A percentile compares a stretch with the other conserved stretches of the same genome.
These are phyloP conservation scores for Pseudorasbora parva DNA, from an alignment of 2,113 vertebrate genomes.

Conservation along the genomic window DNA sequence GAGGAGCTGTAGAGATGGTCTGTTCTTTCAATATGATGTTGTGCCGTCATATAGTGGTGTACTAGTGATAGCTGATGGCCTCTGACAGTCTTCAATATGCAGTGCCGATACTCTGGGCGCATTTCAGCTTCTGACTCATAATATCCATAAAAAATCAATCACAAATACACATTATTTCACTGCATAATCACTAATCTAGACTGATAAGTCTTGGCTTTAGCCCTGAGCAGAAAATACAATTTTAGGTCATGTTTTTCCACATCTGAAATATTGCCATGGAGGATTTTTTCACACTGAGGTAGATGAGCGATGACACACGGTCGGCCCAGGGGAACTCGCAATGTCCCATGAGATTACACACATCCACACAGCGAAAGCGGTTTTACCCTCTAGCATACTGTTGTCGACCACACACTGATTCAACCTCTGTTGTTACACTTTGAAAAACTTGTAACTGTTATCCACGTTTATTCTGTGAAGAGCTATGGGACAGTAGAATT, in stretches of 20 bases:
- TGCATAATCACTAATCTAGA: constrained; percentile 33
- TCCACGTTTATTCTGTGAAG: constrained; percentile 42
- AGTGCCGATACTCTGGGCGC: constrained; percentile 21
- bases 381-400: constrained; percentile 40
- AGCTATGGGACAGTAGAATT: constrained; percentile 27
- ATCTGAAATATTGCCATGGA: constrained; percentile 41
- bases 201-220: constrained; percentile 7
- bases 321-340: constrained; percentile 30
- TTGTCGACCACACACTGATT: constrained; percentile 28
- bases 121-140: constrained; percentile 37
- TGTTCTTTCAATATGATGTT: constrained; percentile 56
- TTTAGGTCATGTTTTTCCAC: constrained; percentile 39
- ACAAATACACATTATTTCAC: constrained; percentile 14
- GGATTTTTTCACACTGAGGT: constrained; percentile 28
- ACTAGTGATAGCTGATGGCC: constrained; percentile 53
- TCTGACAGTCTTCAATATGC: constrained; percentile 40
- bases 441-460: constrained; percentile 31
- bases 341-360: constrained; percentile 37
- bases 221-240: constrained; percentile 24
- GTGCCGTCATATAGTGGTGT: constrained; percentile 60
- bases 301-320: constrained; percentile 48
- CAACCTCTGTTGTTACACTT: constrained; percentile 33
- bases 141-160: constrained; percentile 29
- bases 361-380: constrained; percentile 43
- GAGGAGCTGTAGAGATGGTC: constrained; percentile 50